Evolutionary conservation across 1,140 invertebrate species (phyloP).

Genomic region (Euglossa dilemma): DNA sequence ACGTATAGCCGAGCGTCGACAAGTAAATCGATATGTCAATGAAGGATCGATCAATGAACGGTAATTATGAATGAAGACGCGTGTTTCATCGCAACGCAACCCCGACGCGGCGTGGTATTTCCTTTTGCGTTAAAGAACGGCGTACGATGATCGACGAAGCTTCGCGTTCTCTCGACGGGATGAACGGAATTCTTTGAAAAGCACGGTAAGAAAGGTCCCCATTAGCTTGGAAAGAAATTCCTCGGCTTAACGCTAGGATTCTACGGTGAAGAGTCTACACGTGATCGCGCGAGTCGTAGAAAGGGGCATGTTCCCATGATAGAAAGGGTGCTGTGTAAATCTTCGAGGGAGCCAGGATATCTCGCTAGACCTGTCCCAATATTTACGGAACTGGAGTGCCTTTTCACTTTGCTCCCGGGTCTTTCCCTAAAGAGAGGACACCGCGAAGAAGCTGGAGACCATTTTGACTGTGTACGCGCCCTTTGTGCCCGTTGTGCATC

Average conservation of each 20-base stretch:
- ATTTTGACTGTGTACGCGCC: slow-evolving; percentile 72
- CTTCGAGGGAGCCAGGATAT: slow-evolving; percentile 27
- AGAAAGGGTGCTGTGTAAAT: slow-evolving; percentile 56
- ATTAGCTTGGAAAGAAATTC: background rate
- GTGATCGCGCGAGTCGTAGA: background rate
- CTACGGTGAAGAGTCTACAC: background rate
- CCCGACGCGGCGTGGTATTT: background rate
- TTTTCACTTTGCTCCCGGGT: slow-evolving; percentile 58
- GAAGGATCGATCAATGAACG: slow-evolving; percentile 35
- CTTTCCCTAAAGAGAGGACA: slow-evolving; percentile 59
- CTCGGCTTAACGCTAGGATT: background rate
- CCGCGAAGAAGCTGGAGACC: slow-evolving; percentile 58
- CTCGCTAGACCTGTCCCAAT: slow-evolving; percentile 73
- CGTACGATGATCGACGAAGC: background rate
- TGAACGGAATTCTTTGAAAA: background rate
- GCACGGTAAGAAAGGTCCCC: background rate
- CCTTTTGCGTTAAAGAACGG: background rate
- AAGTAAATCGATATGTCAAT: slow-evolving; percentile 62
- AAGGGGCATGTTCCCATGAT: slow-evolving; percentile 38
- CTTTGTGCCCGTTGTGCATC: slow-evolving; percentile 69
- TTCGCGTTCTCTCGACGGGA: background rate
- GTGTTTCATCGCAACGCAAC: slow-evolving; percentile 7
- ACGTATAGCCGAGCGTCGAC: slow-evolving; percentile 3
- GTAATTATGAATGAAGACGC: slow-evolving; percentile 59
- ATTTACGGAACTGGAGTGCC: slow-evolving; percentile 73